Evolutionary conservation across 2,888 invertebrate genomes (phyloP), one percentile per base, ranked within the genome.

Genomic region (Scaptomyza flava): DNA sequence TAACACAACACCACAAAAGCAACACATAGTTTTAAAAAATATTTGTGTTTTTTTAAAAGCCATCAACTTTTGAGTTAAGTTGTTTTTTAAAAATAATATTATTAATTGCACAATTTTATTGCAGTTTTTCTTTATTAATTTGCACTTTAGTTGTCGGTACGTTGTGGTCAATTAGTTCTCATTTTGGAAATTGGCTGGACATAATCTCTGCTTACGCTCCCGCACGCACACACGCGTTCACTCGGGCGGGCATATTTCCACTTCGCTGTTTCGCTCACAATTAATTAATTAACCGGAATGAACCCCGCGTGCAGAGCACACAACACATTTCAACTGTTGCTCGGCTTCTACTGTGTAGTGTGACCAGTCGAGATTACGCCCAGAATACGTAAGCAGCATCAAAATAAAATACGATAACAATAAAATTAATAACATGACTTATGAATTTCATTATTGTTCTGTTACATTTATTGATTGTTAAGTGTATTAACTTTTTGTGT

Each of bases 111-210:
- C 67, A 77, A 66, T 65, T 62, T 34, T 48, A 67, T 77, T 65
- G 43, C 54, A 51, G 46, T 59, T 62, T 46, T 47, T 11, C 27
- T 52, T 47, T 12, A 14, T 42, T 48, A 52, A 56, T 56, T 67
- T 56, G 45, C 70, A 80, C 48, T 70, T 17, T 12, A 14, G 31
- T 51, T n/a, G 23, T 43, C 42, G 59, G 42, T 51, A 52, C 43
- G 50, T 51, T 59, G 61, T 48, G 34, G 42, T 67, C 42, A 50
- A 65, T 68, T 68, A 56, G 54, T 79, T 84, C 79, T 82, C 77
- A 75, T 76, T 89, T 85, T 81, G 88, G 90, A 89, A 88, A 90
- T 89, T 89, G 90, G 73, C 84, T 79, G 78, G 59, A 60, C 62
- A 71, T 69, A 75, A 76, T 75, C 74, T 72, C 62, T 70, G 67